Evolutionary conservation across 2,888 invertebrate species (phyloP), one percentile per base, ranked within the genome.

Genomic region (Germaria angustata): DNA sequence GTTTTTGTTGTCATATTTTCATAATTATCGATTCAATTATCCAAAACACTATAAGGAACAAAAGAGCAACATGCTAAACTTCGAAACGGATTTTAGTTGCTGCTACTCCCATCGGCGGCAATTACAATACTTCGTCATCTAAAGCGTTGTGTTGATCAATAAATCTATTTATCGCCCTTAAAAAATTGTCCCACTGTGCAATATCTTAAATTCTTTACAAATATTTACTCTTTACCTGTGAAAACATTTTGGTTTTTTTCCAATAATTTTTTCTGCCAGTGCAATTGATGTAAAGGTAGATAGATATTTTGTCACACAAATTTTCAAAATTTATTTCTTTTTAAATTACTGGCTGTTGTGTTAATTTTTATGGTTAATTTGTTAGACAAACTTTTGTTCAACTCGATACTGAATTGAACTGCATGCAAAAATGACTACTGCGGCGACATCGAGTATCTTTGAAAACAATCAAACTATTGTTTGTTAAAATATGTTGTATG

Each of bases 281-380:
- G 49, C 24, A 68, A 15, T 68, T 68, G 49, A 61, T 73, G 28
- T 6, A 22, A 63, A 44, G 22, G 13, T 32, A 15, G 44, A 41
- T n/a, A n/a, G n/a, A n/a, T n/a, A n/a, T 41, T 39, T 41, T 51
- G 55, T 46, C 24, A 65, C n/a, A n/a, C n/a, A n/a, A n/a, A n/a
- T n/a, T n/a, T 53, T 55, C 34, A 15, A 36, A 9, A 24, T 65
- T 75, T 36, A 46, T 53, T 57, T 66, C 22, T 46, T 63, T 61
- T 53, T 22, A 15, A 55, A 41, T 55, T 63, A 55, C n/a, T 49
- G 39, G 15, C 13, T 46, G 32, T 53, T 63, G 68, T 78, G 28
- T 39, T 63, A 24, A 75, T 49, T 63, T 53, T 78, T 78, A 78
- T 55, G 61, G 63, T 71, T 69, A 49, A 63, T 46, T 65, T 65